A percentile compares a stretch with the other conserved stretches of the same genome.
phyloP scores from a whole-genome alignment of 2,797 vertebrate species.

The Coranthus polyacanthus region DNA sequence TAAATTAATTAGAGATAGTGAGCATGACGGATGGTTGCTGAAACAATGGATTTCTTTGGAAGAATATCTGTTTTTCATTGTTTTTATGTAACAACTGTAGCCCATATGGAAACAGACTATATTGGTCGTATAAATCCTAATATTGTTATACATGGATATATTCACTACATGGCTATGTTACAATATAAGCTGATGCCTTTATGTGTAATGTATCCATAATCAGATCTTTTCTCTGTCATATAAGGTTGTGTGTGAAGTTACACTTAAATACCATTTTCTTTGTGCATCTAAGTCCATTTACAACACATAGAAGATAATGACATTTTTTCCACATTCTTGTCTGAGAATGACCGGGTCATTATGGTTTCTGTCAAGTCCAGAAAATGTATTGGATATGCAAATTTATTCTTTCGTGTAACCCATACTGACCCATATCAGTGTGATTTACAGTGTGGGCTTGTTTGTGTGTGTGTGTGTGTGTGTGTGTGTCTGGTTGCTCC shows the following conservation, averaged over 20 bases:
- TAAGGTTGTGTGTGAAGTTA: background rate
- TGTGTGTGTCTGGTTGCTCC: slow-evolving; percentile 54
- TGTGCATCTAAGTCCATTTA: no score
- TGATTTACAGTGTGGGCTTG: slow-evolving; percentile 33
- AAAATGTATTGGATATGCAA: slow-evolving; percentile 1
- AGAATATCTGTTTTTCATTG: slow-evolving; percentile 23
- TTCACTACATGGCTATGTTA: slow-evolving; percentile 26
- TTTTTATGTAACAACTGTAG: slow-evolving; percentile 7
- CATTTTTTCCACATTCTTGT: no score
- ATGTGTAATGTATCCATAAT: background rate
- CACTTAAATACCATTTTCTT: no score
- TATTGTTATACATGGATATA: slow-evolving; percentile 36
- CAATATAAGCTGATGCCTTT: slow-evolving; percentile 17
- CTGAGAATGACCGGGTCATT: no score
- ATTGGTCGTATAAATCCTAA: no score
- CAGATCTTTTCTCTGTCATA: background rate
- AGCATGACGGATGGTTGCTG: slow-evolving; percentile 1
- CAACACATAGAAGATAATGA: no score
- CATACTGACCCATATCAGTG: slow-evolving; percentile 24
- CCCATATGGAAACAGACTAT: slow-evolving; percentile 19
- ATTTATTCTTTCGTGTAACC: slow-evolving; percentile 22
- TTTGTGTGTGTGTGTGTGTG: no score
- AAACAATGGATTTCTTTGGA: slow-evolving; percentile 25
- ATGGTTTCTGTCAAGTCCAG: background rate
- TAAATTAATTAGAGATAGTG: slow-evolving; percentile 29